Evolutionary conservation across 2,888 invertebrate species (phyloP).

Genomic region (Microctonus aethiopoides): DNA sequence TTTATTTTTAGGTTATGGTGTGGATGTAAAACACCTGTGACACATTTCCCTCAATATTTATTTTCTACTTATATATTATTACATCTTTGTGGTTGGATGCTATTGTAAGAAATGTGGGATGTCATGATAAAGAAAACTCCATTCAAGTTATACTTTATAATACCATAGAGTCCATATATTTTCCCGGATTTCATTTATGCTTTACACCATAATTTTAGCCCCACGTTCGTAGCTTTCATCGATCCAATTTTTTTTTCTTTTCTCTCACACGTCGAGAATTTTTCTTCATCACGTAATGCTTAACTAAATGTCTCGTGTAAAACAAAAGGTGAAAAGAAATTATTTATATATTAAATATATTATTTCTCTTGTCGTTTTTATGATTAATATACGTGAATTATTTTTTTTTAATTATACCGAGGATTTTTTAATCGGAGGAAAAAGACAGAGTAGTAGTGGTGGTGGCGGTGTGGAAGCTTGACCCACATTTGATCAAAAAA

Average conservation of each 20-base stretch:
- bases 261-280: constrained; percentile 3
- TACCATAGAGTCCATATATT: neutral
- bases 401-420: neutral
- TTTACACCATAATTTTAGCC: constrained; percentile 17
- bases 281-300: neutral
- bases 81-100: neutral
- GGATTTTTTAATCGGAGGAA: neutral
- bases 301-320: neutral
- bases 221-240: constrained; percentile 2
- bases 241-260: constrained; percentile 3
- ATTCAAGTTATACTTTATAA: neutral
- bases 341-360: neutral
- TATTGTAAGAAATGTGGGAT: neutral
- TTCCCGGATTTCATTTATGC: neutral
- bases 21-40: neutral
- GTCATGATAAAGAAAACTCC: neutral
- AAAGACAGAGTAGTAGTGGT: too few relatives aligned
- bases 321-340: neutral
- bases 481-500: constrained; percentile 38
- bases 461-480: constrained; percentile 29
- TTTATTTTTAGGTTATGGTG: neutral
- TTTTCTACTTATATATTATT: neutral
- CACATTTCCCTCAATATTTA: neutral
- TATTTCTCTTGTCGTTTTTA: neutral
- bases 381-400: neutral